Base-by-base conservation (phyloP, 2,113 vertebrate genomes). In the Romanogobio albipinnatus region DNA sequence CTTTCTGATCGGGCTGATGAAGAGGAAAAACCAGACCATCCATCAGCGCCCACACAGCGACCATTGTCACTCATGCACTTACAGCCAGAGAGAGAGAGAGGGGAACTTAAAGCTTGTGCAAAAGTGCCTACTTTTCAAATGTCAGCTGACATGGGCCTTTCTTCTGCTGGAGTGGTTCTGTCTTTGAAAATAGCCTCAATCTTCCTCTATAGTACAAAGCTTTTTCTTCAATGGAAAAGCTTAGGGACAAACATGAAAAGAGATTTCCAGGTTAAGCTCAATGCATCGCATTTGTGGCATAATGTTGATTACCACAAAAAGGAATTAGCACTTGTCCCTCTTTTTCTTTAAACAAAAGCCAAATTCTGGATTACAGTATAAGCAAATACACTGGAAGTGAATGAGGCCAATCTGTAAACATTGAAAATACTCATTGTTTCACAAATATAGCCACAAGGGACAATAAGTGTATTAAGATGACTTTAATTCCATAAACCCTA, bases 21-120 rank as follows among this genome's bases (percentile, higher is more conserved):
- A 81, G 79, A 68, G 62, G 29, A 81, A 81, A 81, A 81, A 68
- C 0, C 45, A 22, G 79, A 29, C 45, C 79, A 81, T 81, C 61
- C 62, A 68, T 81, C 79, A 51, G 45, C 11, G 4, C 17, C 79
- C 5, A 8, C 47, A 68, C 45, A 68, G 62, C 43, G 15, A 10
- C 77, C 58, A 64, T 29, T 62, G 58, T 80, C 77, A 62, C 13
- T 62, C 39, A 43, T 36, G 66, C 56, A 61, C 76, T 62, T 15
- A 80, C 1, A 81, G 59, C 1, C 39, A 79, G 39, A 79, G 59
- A 62, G 56, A 26, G 15, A 66, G 24, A 61, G 36, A 33, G 11
- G 36, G 26, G 29, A 24, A 68, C 15, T 22, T 61, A 9, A 9
- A 76, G 77, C 24, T 49, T 51, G 62, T 8, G 26, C 43, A 53